Conservation (phyloP, 1,140 invertebrate species). For the Whitmania pigra region DNA sequence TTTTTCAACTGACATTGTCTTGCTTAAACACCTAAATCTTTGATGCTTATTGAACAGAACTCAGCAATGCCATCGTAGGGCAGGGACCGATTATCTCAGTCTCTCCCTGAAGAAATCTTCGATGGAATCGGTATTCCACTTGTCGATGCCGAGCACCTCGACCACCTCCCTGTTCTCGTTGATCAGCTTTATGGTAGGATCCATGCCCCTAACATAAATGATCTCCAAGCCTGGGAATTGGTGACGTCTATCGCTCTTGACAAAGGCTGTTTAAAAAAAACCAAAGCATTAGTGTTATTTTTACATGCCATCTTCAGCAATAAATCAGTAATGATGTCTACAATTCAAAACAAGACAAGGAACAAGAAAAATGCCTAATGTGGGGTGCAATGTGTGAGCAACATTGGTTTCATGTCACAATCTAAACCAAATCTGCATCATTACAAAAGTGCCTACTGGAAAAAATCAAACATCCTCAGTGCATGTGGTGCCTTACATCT, state of each 20-base stretch:
- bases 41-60: too few relatives aligned
- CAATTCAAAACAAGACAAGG: background rate
- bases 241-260: slow-evolving; percentile 69
- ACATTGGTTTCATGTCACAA: background rate
- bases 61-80: too few relatives aligned
- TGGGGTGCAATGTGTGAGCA: background rate
- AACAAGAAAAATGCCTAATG: background rate
- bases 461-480: too few relatives aligned
- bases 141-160: slow-evolving; percentile 74
- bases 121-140: slow-evolving; percentile 91
- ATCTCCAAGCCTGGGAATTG: slow-evolving; percentile 79
- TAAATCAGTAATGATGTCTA: background rate
- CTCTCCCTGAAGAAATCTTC: slow-evolving; percentile 82
- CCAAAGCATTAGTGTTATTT: background rate
- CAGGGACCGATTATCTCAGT: slow-evolving; percentile 44
- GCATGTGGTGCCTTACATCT: too few relatives aligned
- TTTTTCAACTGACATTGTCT: too few relatives aligned
- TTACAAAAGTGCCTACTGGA: too few relatives aligned
- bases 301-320: background rate
- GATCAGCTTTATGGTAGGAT: slow-evolving; percentile 78
- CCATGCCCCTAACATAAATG: slow-evolving; percentile 73
- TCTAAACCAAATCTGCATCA: background rate
- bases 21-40: too few relatives aligned
- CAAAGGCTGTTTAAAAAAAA: slow-evolving; percentile 55
- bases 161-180: slow-evolving; percentile 47